Evolutionary conservation across 2,888 invertebrate species (phyloP), one percentile per base, ranked within the genome.

Genomic region (Cyclophora punctaria): DNA sequence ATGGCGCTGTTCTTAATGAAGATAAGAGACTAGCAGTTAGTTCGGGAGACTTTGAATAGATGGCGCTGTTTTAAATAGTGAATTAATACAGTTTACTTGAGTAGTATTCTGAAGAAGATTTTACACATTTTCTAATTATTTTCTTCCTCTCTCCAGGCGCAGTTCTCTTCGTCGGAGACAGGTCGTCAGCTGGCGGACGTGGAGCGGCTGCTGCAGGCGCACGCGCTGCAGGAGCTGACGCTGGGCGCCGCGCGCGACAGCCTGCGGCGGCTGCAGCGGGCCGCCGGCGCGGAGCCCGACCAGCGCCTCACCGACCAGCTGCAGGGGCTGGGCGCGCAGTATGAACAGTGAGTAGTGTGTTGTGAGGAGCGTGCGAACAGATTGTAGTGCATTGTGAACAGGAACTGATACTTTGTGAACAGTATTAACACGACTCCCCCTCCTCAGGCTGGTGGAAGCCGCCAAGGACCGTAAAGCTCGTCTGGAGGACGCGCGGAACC

Each of bases 181-280:
- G 98, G 98, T 0, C 95, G 97, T 0, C 99, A 99, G 88, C 87
- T 99, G 48, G 90, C 97, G 55, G 98, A 96, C 41, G 98, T 98
- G 5, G 98, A 99, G 78, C 98, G 99, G 59, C 88, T 98, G 44
- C 85, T 99, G 50, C 98, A 98, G 66, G 97, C 97, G 56, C 98
- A 99, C 81, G 95, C 95, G 7, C 87, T 99, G 45, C 94, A 96
- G 66, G 98, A 99, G 76, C 84, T 98, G 54, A 96, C 97, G 81
- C 94, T 98, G 0, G 95, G 95, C 3, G 95, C 97, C 0, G 90
- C 97, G 53, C 96, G 96, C 7, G 97, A 98, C 76, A 94, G 94
- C 41, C 93, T 96, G 55, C 90, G 95, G 34, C 90, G 94, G 44
- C 91, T 98, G 47, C 94, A 93, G 57, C 87, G 95, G 2, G 70